A percentile compares a stretch with the other conserved stretches of the same genome.
Conservation (phyloP, 2,888 invertebrate genomes). For the Uropetala carovei region DNA sequence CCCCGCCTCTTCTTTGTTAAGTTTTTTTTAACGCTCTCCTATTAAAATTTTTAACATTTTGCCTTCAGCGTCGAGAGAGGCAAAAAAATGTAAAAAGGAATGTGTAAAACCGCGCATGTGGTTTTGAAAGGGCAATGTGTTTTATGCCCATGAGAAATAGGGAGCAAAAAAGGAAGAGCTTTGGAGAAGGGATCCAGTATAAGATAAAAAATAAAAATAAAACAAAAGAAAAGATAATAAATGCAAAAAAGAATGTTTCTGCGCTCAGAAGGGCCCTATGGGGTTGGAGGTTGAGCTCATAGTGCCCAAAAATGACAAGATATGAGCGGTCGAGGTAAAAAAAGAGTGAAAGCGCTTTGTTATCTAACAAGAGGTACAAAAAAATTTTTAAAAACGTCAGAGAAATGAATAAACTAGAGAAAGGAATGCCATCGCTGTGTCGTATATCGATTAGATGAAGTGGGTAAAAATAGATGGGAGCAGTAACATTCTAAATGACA, state of each 20-base stretch:
- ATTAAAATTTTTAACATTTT: not conserved
- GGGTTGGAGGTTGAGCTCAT: not conserved
- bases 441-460: too few species aligned
- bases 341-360: not conserved
- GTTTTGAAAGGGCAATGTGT: not conserved
- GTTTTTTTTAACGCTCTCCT: not conserved
- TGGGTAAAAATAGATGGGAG: too few species aligned
- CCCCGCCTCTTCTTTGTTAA: not conserved
- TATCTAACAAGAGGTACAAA: not conserved
- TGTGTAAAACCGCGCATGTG: not conserved
- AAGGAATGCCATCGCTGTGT: not conserved
- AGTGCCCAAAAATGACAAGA: not conserved
- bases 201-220: not conserved
- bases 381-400: not conserved
- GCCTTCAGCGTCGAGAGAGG: not conserved
- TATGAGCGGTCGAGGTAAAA: not conserved
- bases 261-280: not conserved
- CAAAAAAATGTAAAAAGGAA: not conserved
- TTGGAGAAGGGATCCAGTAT: slow-evolving; percentile 2
- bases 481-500: too few species aligned
- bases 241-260: not conserved
- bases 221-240: not conserved
- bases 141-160: not conserved
- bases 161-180: not conserved
- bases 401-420: not conserved